phyloP scores from a whole-genome alignment of 1,140 invertebrate species.

The Hydropsyche tenuis region DNA sequence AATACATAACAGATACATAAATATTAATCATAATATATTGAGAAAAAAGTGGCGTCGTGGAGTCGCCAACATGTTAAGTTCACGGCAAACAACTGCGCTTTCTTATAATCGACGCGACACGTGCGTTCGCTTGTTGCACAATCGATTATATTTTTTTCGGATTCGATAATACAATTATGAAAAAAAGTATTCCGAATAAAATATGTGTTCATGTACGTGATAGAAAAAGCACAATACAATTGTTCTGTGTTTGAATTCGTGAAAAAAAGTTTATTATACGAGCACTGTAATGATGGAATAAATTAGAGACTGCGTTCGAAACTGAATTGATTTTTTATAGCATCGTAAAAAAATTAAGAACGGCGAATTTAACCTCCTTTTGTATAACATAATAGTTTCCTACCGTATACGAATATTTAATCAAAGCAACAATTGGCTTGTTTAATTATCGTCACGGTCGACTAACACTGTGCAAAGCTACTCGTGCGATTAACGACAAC shows the following conservation, averaged over 20 bases:
- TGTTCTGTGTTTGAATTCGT: too few species aligned
- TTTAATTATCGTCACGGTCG: slow-evolving; percentile 10
- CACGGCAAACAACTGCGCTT: slow-evolving; percentile 4
- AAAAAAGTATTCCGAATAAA: too few species aligned
- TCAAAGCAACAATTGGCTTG: slow-evolving; percentile 6
- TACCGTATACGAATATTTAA: slow-evolving; percentile 9
- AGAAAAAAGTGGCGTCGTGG: background rate
- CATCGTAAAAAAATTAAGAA: background rate
- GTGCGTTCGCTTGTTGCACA: background rate
- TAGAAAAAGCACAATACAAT: too few species aligned
- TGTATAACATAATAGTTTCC: slow-evolving; percentile 14
- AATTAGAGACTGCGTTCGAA: too few species aligned
- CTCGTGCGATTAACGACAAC: slow-evolving; percentile 24
- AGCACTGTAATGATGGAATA: too few species aligned
- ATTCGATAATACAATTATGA: too few species aligned
- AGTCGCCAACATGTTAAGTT: slow-evolving; percentile 12
- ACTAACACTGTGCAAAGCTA: background rate
- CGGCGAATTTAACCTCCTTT: slow-evolving; percentile 19
- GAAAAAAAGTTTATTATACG: too few species aligned
- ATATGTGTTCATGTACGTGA: too few species aligned
- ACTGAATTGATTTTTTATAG: too few species aligned
- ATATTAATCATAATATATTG: background rate
- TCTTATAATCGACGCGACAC: slow-evolving; percentile 2
- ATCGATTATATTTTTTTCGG: too few species aligned
- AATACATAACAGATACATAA: background rate